phyloP scores from a whole-genome alignment of 2,113 vertebrate genomes.

The Sorex fumeus region DNA sequence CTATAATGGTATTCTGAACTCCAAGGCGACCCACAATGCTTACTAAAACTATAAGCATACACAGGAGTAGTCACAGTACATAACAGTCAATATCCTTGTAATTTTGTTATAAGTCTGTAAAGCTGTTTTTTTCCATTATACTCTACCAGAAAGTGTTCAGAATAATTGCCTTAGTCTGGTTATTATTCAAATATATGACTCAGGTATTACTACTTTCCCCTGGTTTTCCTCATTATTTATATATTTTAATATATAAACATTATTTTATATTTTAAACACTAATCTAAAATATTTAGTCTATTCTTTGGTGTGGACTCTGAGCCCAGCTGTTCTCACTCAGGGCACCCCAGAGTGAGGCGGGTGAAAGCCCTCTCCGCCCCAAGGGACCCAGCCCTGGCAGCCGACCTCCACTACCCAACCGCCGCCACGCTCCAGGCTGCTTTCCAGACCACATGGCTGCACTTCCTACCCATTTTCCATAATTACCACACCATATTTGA shows the following conservation, averaged over 20 bases:
- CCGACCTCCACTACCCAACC: too few relatives aligned
- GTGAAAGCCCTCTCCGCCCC: too few relatives aligned
- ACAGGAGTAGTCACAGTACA: slow-evolving; percentile 59
- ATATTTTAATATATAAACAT: too few relatives aligned
- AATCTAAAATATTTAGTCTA: slow-evolving; percentile 59
- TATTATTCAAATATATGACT: slow-evolving; percentile 61
- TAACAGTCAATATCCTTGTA: slow-evolving; percentile 62
- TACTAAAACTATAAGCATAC: slow-evolving; percentile 72
- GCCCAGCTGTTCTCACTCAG: too few relatives aligned
- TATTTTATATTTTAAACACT: slow-evolving; percentile 34
- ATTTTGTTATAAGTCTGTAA: slow-evolving; percentile 77
- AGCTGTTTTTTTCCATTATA: slow-evolving; percentile 66
- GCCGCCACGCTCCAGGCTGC: too few relatives aligned
- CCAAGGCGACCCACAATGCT: slow-evolving; percentile 69
- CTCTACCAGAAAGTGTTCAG: slow-evolving; percentile 52
- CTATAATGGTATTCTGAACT: slow-evolving; percentile 69
- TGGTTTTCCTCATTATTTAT: slow-evolving; percentile 44
- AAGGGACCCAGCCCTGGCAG: too few relatives aligned
- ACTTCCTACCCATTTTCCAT: too few relatives aligned
- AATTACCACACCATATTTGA: too few relatives aligned
- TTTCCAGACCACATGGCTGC: too few relatives aligned
- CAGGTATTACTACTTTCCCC: slow-evolving; percentile 20
- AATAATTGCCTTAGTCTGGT: not conserved
- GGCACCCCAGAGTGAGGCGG: too few relatives aligned
- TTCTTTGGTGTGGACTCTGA: too few relatives aligned